Evolutionary conservation across 2,113 vertebrate species (phyloP).

Genomic region (Gallinago media): DNA sequence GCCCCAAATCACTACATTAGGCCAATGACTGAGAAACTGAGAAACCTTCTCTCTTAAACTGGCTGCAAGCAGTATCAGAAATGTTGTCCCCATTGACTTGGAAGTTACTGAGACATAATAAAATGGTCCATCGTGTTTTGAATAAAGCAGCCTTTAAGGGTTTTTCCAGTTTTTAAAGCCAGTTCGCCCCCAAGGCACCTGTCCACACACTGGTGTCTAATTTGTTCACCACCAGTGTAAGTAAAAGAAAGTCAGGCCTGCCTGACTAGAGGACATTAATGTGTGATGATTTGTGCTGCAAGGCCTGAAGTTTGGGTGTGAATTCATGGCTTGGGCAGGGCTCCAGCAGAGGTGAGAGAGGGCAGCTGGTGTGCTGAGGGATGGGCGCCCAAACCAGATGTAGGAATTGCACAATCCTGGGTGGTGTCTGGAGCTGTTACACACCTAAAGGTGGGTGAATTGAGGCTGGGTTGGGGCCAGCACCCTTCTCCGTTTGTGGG

Average conservation of each 20-base stretch:
- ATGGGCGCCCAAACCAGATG: background rate
- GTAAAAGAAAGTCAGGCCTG: background rate
- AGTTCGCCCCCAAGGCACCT: background rate
- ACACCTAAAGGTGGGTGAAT: background rate
- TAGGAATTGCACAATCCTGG: background rate
- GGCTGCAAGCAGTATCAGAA: background rate
- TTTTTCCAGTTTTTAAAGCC: background rate
- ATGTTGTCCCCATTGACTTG: background rate
- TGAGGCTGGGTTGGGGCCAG: background rate
- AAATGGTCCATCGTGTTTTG: background rate
- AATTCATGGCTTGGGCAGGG: background rate
- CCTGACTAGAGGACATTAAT: background rate
- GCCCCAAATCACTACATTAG: background rate
- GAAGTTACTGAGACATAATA: background rate
- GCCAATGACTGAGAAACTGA: background rate
- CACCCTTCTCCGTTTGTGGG: background rate
- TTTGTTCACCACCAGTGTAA: background rate
- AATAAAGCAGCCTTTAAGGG: background rate
- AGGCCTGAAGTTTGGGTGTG: background rate
- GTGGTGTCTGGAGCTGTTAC: background rate
- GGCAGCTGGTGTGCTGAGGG: background rate
- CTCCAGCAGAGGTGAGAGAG: background rate
- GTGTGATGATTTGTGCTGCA: background rate
- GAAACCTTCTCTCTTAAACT: background rate
- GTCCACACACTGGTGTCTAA: background rate